phyloP scores from a whole-genome alignment of 2,888 invertebrate genomes.

The Tubulanus polymorphus region DNA sequence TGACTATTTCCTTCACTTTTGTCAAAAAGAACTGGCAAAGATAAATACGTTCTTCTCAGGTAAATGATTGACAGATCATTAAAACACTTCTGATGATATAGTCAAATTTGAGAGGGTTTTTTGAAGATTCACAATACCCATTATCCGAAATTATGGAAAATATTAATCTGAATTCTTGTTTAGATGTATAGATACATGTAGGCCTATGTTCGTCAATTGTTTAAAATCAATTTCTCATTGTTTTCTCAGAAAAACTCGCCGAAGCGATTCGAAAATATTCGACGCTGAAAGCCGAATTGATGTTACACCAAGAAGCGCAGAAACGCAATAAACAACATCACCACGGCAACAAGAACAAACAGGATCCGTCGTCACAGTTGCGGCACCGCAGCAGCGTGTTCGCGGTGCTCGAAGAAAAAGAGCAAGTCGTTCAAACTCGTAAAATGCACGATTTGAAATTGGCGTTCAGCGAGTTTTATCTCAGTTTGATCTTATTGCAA shows the following conservation, averaged over 20 bases:
- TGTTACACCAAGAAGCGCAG: constrained; percentile 54
- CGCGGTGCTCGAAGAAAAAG: constrained; percentile 28
- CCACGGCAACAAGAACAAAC: constrained; percentile 23
- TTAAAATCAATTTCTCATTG: constrained; percentile 7
- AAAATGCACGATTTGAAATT: constrained; percentile 80
- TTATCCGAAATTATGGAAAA: no score
- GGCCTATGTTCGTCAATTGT: no score
- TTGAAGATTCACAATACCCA: no score
- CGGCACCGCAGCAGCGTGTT: constrained; percentile 19
- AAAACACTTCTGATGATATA: no score
- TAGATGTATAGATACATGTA: no score
- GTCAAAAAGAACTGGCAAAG: constrained; percentile 91
- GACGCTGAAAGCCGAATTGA: constrained; percentile 81
- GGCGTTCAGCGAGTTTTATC: constrained; percentile 97
- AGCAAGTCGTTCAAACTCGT: constrained; percentile 25
- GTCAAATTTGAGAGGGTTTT: no score
- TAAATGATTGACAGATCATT: constrained; percentile 56
- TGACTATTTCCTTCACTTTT: constrained; percentile 90
- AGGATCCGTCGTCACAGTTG: constrained; percentile 18
- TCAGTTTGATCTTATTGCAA: constrained; percentile 91
- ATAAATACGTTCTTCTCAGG: constrained; percentile 96
- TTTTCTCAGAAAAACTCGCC: constrained; percentile 80
- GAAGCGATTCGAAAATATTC: constrained; percentile 95
- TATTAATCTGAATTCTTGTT: no score
- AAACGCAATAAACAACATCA: constrained; percentile 12